phyloP scores from a whole-genome alignment of 1,140 invertebrate species.

The Helicoverpa zea region DNA sequence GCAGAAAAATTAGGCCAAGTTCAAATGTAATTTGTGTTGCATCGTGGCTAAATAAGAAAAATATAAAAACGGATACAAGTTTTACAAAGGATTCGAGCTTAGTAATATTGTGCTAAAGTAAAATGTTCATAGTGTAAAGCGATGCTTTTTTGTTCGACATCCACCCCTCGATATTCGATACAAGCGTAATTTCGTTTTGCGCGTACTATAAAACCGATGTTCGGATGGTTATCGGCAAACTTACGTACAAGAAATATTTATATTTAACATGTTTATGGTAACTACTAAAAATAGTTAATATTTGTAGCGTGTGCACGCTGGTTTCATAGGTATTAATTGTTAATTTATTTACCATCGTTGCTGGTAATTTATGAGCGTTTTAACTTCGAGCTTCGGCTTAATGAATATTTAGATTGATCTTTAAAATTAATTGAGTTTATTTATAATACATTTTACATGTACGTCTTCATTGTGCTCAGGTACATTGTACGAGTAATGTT shows the following conservation, averaged over 20 bases:
- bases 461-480: no score
- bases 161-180: not conserved
- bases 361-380: not conserved
- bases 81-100: no score
- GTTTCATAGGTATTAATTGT: constrained; percentile 11
- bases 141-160: constrained; percentile 1
- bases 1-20: no score
- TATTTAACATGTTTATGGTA: constrained; percentile 1
- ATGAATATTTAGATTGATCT: not conserved
- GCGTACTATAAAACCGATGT: constrained; percentile 11
- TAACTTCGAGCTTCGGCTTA: not conserved
- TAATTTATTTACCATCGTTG: constrained; percentile 8
- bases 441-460: no score
- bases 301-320: not conserved
- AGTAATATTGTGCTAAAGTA: not conserved
- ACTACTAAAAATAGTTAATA: not conserved
- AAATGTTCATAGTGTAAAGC: not conserved
- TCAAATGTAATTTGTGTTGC: no score
- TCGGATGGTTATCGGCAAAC: not conserved
- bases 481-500: no score
- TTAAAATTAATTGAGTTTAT: no score
- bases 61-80: not conserved
- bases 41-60: no score
- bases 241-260: not conserved
- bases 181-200: constrained; percentile 15